Percentiles rank a stretch among this genome's conserved stretches.
These are phyloP conservation scores for Caenorhabditis panamensis DNA, from an alignment of 2,888 invertebrate genomes.

Conservation along the genomic window DNA sequence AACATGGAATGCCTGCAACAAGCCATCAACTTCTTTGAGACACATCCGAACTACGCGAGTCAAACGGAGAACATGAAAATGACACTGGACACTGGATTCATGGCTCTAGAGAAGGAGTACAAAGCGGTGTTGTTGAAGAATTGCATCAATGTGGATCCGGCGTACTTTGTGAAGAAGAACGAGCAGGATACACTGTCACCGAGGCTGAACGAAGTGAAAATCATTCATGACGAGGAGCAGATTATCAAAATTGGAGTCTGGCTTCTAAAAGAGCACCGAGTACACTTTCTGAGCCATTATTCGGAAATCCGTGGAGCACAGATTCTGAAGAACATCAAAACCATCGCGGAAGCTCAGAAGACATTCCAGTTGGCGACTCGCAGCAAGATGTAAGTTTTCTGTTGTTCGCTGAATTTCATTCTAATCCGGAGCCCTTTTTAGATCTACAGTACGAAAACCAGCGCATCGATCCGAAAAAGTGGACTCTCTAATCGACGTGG, in stretches of 20 bases:
- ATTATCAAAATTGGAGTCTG: constrained; percentile 69
- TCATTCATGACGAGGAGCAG: constrained; percentile 60
- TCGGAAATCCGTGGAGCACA: constrained; percentile 67
- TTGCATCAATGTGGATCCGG: constrained; percentile 62
- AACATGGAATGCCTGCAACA: constrained; percentile 79
- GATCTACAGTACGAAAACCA: constrained; percentile 39
- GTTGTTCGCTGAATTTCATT: background rate
- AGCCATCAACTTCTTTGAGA: constrained; percentile 72
- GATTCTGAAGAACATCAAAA: constrained; percentile 61
- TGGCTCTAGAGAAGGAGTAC: constrained; percentile 77
- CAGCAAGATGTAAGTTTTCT: constrained; percentile 48
- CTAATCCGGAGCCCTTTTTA: background rate
- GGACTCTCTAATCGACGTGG: constrained; percentile 56
- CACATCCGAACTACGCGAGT: constrained; percentile 67
- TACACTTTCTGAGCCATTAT: constrained; percentile 65
- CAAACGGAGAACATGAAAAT: constrained; percentile 75
- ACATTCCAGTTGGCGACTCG: constrained; percentile 27
- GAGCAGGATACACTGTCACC: constrained; percentile 46
- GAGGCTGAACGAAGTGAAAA: constrained; percentile 55
- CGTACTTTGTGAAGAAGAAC: constrained; percentile 35
- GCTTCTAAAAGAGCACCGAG: constrained; percentile 66
- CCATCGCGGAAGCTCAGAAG: constrained; percentile 60
- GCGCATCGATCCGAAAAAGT: constrained; percentile 40
- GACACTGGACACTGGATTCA: constrained; percentile 77
- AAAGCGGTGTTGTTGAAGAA: constrained; percentile 69